Evolutionary conservation across 2,113 vertebrate species (phyloP), one percentile per base, ranked within the genome.

Genomic region (Eubucco bourcierii): DNA sequence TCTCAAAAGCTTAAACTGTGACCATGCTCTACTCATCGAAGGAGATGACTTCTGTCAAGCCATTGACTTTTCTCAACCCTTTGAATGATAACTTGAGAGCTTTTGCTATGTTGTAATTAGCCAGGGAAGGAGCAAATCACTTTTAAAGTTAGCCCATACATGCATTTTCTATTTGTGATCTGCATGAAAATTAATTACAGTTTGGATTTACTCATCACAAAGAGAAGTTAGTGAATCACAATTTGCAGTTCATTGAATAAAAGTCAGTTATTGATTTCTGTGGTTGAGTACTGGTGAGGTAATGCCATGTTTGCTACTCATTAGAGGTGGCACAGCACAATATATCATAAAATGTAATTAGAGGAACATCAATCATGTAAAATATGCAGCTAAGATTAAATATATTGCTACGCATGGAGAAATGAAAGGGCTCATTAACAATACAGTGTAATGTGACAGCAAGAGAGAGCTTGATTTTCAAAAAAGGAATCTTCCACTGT

Each of bases 221-320:
- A 97, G 94, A 82, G 90, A 95, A 97, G 90, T 89, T 92, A 94
- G 88, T 96, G 97, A 95, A 96, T 97, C 93, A 96, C 94, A 94
- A 95, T 97, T 97, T 97, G 96, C 96, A 96, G 96, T 95, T 97
- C 96, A 97, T 97, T 53, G 95, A 97, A 93, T 96, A 97, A 96
- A 95, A 97, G 97, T 95, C 97, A 97, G 89, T 94, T 95, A 97
- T 97, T 92, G 96, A 97, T 96, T 95, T 94, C 80, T 91, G 79
- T 90, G 94, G 92, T 58, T 97, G 95, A 90, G 66, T 73, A 70
- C 94, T 78, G 87, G 88, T 86, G 96, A 96, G 88, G 96, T 93
- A 91, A 90, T 95, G 74, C 80, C 91, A 79, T 78, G 95, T 95
- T 97, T 97, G 95, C 91, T 95, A 90, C 93, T 97, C 91, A 91